phyloP scores from a whole-genome alignment of 2,888 invertebrate genomes.

The Ceriagrion tenellum region DNA sequence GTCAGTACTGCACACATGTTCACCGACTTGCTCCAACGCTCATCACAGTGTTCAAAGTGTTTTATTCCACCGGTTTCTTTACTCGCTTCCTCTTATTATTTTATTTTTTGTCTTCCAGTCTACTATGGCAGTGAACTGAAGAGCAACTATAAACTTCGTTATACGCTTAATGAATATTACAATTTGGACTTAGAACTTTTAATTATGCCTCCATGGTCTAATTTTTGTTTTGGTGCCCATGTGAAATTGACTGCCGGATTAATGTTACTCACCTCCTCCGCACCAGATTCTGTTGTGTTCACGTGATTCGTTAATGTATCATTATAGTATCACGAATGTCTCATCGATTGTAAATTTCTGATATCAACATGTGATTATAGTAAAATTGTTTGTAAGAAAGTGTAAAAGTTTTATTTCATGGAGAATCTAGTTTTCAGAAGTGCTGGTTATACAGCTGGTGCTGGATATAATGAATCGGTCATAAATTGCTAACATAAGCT shows the following conservation, averaged over 20 bases:
- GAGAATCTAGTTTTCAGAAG: too few species aligned
- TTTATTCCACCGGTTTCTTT: too few species aligned
- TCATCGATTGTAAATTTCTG: background rate
- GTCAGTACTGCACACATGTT: too few species aligned
- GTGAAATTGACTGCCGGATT: too few species aligned
- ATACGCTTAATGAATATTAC: background rate
- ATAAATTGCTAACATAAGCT: too few species aligned
- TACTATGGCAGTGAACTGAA: conserved; percentile 70
- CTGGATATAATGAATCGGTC: too few species aligned
- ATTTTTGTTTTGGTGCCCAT: too few species aligned
- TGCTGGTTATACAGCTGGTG: too few species aligned
- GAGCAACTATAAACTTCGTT: background rate
- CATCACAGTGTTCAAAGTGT: too few species aligned
- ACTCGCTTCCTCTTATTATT: background rate
- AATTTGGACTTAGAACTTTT: background rate
- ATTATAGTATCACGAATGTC: background rate
- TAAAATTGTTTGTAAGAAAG: background rate
- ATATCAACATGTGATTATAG: background rate
- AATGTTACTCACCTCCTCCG: too few species aligned
- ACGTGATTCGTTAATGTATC: background rate
- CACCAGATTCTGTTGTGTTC: background rate
- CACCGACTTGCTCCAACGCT: too few species aligned
- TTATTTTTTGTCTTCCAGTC: conserved; percentile 68
- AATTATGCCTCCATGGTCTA: background rate
- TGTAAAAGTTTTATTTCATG: too few species aligned